These are phyloP conservation scores for Metacarcinus magister DNA, from an alignment of 2,888 invertebrate genomes.

Conservation along the genomic window DNA sequence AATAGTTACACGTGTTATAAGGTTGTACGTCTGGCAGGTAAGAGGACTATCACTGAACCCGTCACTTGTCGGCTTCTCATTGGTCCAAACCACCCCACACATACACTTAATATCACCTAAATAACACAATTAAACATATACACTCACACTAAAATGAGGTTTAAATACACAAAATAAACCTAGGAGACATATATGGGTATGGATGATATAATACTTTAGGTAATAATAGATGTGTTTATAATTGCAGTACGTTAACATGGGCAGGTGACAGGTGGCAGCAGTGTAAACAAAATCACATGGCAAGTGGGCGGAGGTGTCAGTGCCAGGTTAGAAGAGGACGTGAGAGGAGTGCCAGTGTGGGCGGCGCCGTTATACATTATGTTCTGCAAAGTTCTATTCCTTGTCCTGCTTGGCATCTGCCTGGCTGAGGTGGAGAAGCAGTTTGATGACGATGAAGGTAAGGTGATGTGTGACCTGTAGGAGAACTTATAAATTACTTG, in stretches of 20 bases:
- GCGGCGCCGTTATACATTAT: background rate
- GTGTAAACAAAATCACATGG: background rate
- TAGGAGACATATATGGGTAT: background rate
- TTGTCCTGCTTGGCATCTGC: background rate
- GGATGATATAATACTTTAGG: background rate
- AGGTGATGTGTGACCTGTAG: background rate
- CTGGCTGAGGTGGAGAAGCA: background rate
- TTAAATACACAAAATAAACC: too few relatives aligned
- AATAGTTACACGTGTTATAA: background rate
- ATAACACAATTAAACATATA: background rate
- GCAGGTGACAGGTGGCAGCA: background rate
- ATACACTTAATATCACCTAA: too few relatives aligned
- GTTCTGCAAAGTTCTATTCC: too few relatives aligned
- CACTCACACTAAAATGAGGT: too few relatives aligned
- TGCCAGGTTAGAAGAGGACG: too few relatives aligned
- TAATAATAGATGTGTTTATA: too few relatives aligned
- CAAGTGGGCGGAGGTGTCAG: background rate
- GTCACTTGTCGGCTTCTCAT: background rate
- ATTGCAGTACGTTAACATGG: background rate
- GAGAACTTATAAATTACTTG: background rate
- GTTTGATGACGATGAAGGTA: background rate
- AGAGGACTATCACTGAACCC: background rate
- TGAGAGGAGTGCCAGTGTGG: background rate
- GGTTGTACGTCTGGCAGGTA: background rate
- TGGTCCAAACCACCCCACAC: background rate